A percentile compares a stretch with the other conserved stretches of the same genome.
These are phyloP conservation scores for Scaptodrosophila lebanonensis DNA, from an alignment of 1,140 invertebrate species.

Conservation along the genomic window DNA sequence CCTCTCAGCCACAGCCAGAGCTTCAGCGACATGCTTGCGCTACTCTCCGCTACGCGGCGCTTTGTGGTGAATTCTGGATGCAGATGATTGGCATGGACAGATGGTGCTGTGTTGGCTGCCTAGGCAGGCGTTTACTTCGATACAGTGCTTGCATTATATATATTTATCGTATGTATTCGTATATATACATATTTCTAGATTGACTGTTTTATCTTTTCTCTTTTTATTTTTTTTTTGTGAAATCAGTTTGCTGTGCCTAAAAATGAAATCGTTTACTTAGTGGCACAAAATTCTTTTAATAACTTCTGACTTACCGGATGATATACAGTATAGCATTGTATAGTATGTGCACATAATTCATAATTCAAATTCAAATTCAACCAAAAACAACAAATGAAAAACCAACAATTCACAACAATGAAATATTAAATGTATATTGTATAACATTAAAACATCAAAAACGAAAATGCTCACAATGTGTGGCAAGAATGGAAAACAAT, in stretches of 20 bases:
- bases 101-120: constrained; percentile 28
- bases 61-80: not conserved
- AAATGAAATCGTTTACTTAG: constrained; percentile 75
- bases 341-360: no score
- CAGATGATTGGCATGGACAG: constrained; percentile 22
- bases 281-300: constrained; percentile 49
- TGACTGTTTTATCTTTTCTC: constrained; percentile 7
- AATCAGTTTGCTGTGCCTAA: constrained; percentile 60
- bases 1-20: not conserved
- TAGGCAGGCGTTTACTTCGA: constrained; percentile 36
- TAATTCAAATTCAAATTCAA: constrained; percentile 22
- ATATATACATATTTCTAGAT: constrained; percentile 5
- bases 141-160: constrained; percentile 26
- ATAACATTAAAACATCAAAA: constrained; percentile 10
- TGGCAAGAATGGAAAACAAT: constrained; percentile 29
- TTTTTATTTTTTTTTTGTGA: constrained; percentile 32
- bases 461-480: no score
- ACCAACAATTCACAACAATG: constrained; percentile 47
- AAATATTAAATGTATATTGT: constrained; percentile 9
- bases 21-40: constrained; percentile 23
- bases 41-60: constrained; percentile 28
- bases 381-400: constrained; percentile 41
- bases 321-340: no score
- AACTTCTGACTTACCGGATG: constrained; percentile 67
- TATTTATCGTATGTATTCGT: constrained; percentile 16